phyloP scores from a whole-genome alignment of 1,140 invertebrate species.

The Homarus americanus region DNA sequence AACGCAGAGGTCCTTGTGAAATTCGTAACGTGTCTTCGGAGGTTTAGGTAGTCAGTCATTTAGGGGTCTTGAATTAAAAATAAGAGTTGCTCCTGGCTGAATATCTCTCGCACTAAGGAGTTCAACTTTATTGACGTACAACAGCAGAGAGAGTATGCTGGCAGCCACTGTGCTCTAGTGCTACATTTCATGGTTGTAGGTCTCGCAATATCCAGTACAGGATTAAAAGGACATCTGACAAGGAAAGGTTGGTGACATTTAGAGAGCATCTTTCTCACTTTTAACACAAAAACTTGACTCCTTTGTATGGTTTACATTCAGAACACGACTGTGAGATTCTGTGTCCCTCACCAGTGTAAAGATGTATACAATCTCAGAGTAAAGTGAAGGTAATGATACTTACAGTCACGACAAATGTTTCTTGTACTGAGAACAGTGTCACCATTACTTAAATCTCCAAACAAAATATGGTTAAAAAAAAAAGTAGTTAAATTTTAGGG shows the following conservation, averaged over 20 bases:
- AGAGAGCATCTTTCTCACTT: background rate
- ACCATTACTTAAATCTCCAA: too few relatives aligned
- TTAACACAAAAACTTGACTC: background rate
- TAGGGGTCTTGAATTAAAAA: background rate
- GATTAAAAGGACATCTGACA: background rate
- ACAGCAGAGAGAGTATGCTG: background rate
- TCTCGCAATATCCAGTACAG: background rate
- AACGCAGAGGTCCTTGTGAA: background rate
- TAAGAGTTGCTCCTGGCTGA: constrained; percentile 1
- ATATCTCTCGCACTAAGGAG: background rate
- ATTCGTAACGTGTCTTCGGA: background rate
- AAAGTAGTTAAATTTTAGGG: too few relatives aligned
- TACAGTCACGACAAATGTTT: too few relatives aligned
- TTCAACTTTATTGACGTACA: too few relatives aligned
- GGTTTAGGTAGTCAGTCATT: background rate
- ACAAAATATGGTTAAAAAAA: too few relatives aligned
- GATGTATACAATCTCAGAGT: background rate
- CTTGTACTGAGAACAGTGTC: too few relatives aligned
- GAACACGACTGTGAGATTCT: background rate
- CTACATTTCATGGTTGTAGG: background rate
- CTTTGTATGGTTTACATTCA: background rate
- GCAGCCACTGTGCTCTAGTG: background rate
- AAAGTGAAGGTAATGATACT: background rate
- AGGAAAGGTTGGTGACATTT: background rate
- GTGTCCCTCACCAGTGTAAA: background rate